Percentiles rank a stretch among this genome's conserved stretches.
phyloP scores from a whole-genome alignment of 2,797 vertebrate species.

The Acanthurus tractus region DNA sequence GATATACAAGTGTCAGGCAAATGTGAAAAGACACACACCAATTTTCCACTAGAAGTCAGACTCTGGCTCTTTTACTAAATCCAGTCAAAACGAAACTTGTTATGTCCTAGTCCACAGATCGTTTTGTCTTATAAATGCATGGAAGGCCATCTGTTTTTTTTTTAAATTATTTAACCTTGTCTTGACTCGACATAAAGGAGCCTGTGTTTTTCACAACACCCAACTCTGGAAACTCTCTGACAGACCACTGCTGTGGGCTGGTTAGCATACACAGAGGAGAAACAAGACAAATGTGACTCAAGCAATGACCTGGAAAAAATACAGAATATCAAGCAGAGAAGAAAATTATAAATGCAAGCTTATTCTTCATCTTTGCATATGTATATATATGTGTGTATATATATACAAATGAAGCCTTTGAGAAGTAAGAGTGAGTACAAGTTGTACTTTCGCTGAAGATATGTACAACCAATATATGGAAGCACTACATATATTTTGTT shows the following conservation, averaged over 20 bases:
- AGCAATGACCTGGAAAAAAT: constrained; percentile 34
- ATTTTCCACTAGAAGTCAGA: background rate
- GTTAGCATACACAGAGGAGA: background rate
- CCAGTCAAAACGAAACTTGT: constrained; percentile 8
- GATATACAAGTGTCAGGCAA: background rate
- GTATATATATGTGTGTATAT: too few species aligned
- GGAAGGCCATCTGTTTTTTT: constrained; percentile 30
- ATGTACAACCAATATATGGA: too few species aligned
- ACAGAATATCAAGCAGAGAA: too few species aligned
- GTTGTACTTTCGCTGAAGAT: constrained; percentile 16
- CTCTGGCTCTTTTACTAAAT: constrained; percentile 11
- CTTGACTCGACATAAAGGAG: constrained; percentile 42
- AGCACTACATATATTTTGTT: too few species aligned
- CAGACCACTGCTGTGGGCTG: constrained; percentile 43
- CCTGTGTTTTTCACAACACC: constrained; percentile 32
- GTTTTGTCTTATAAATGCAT: constrained; percentile 22
- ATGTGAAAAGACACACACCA: background rate
- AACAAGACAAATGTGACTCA: constrained; percentile 51
- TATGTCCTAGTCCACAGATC: constrained; percentile 6
- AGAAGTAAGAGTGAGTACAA: background rate
- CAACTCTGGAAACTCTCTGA: constrained; percentile 54
- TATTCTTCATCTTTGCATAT: too few species aligned
- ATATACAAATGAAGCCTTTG: background rate
- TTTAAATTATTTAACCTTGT: constrained; percentile 33
- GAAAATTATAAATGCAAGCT: too few species aligned